These are phyloP conservation scores for Grallaria varia DNA, from an alignment of 2,113 vertebrate species.

Conservation along the genomic window DNA sequence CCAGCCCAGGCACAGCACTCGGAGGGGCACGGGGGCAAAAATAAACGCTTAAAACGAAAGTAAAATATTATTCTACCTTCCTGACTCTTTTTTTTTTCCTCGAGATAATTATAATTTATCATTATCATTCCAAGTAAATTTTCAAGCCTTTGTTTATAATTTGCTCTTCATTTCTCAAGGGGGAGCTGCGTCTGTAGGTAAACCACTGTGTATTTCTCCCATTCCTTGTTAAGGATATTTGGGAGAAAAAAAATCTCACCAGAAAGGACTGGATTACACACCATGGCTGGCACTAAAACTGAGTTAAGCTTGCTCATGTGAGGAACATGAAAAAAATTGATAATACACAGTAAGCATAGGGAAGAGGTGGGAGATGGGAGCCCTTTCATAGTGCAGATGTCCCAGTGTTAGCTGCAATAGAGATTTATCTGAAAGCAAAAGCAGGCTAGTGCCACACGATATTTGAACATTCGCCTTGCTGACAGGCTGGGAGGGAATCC, in stretches of 20 bases:
- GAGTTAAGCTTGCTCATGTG: background rate
- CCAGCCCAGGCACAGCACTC: fast-evolving
- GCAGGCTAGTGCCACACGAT: background rate
- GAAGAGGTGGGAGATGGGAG: background rate
- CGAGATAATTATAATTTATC: background rate
- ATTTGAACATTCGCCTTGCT: background rate
- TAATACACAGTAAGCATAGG: background rate
- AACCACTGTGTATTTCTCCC: background rate
- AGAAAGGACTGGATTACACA: background rate
- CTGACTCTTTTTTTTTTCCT: fast-evolving
- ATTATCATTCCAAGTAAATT: background rate
- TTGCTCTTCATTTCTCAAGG: background rate
- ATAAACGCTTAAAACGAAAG: background rate
- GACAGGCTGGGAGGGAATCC: background rate
- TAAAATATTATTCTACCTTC: background rate
- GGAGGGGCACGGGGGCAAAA: fast-evolving
- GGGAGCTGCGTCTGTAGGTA: background rate
- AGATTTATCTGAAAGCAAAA: background rate
- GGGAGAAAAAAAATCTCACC: background rate
- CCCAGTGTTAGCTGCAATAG: background rate
- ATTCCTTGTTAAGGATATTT: background rate
- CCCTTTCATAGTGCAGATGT: background rate
- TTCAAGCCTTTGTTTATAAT: background rate
- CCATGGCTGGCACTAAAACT: background rate
- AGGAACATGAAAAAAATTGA: background rate